A percentile compares a stretch with the other conserved stretches of the same genome.
These are phyloP conservation scores for Macrophya alboannulata DNA, from an alignment of 2,888 invertebrate species.

Conservation along the genomic window DNA sequence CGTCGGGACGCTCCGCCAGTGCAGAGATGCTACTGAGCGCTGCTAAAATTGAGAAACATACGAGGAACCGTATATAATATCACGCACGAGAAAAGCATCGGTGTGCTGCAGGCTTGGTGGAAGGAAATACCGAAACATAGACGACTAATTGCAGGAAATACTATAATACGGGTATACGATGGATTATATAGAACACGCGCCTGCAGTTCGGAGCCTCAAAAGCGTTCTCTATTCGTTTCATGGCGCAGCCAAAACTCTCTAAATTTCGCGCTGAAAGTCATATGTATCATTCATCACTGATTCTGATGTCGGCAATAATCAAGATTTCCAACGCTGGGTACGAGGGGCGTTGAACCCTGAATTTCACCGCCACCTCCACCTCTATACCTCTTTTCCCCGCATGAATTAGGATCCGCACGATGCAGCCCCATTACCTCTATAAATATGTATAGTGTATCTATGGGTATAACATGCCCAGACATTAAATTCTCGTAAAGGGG, in stretches of 20 bases:
- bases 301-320: not conserved
- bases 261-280: no score
- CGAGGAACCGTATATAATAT: not conserved
- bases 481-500: no score
- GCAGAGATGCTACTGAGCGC: not conserved
- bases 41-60: not conserved
- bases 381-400: not conserved
- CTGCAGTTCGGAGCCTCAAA: not conserved
- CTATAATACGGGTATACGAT: not conserved
- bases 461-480: no score
- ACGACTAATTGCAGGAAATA: not conserved
- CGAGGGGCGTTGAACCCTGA: constrained; percentile 10
- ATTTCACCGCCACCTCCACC: not conserved
- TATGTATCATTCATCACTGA: no score
- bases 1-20: constrained; percentile 17
- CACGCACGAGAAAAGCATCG: not conserved
- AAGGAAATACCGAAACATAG: not conserved
- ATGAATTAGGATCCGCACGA: not conserved
- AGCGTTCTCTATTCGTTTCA: not conserved
- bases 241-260: no score
- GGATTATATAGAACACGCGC: not conserved
- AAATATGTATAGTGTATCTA: no score
- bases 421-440: no score
- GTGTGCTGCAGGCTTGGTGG: not conserved
- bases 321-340: not conserved